Evolutionary conservation across 2,797 vertebrate species (phyloP).

Genomic region (Cossypha dichroa): DNA sequence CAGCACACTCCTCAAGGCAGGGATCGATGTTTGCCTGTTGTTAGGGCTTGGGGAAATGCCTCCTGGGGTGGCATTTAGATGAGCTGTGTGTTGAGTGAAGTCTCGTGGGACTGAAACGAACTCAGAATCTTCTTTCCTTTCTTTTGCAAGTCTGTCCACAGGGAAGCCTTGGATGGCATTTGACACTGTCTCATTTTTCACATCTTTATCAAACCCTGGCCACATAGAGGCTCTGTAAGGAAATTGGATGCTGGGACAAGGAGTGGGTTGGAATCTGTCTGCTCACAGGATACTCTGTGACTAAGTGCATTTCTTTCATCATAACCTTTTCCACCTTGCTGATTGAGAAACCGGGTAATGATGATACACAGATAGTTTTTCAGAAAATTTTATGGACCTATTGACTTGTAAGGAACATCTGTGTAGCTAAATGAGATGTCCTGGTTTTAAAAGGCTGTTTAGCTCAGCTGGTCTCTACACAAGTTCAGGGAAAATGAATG

Average conservation of each 20-base stretch:
- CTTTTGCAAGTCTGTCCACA: neutral
- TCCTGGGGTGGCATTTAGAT: neutral
- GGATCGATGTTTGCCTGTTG: neutral
- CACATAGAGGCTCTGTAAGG: neutral
- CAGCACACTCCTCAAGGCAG: neutral
- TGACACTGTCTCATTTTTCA: conserved; percentile 7
- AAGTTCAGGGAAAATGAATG: conserved; percentile 1
- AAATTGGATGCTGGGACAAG: neutral
- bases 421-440: neutral
- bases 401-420: neutral
- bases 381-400: neutral
- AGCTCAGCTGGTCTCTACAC: neutral
- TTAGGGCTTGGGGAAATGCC: neutral
- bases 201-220: neutral
- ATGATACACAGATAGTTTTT: conserved; percentile 12
- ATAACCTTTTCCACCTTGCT: conserved; percentile 23
- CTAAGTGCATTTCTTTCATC: conserved; percentile 39
- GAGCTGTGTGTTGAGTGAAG: neutral
- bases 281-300: neutral
- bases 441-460: neutral
- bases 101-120: fast-evolving
- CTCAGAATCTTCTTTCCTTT: neutral
- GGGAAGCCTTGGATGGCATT: neutral
- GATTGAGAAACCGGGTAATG: conserved; percentile 14
- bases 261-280: neutral